Conservation (phyloP, 2,797 vertebrate species). For the Phyllotis vaccarum region DNA sequence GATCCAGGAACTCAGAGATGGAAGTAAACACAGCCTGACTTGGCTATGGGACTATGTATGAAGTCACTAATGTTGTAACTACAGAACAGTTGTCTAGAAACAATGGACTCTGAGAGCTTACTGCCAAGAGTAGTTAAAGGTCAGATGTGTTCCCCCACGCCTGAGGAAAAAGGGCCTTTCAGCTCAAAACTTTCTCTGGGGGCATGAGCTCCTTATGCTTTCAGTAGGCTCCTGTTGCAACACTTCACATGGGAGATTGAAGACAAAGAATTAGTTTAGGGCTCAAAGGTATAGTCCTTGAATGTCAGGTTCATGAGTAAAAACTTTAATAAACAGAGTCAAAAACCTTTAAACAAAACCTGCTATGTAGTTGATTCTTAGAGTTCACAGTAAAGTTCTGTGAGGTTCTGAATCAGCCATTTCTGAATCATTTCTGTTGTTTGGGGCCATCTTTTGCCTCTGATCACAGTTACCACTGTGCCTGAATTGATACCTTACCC, state of each 20-base stretch:
- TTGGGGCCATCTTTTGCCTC: not conserved
- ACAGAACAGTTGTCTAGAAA: constrained; percentile 61
- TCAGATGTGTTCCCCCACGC: not conserved
- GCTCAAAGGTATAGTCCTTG: not conserved
- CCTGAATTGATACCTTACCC: not conserved
- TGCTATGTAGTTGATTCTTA: not conserved
- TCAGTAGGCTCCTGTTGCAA: not conserved
- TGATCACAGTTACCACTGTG: not conserved
- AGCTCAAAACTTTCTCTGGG: constrained; percentile 15
- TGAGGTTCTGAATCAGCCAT: not conserved
- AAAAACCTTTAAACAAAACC: not conserved
- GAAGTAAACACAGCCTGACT: not conserved
- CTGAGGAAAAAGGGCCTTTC: not conserved
- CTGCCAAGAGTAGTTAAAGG: constrained; percentile 24
- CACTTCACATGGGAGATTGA: not conserved
- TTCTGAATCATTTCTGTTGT: not conserved
- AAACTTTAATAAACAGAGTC: not conserved
- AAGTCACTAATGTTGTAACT: constrained; percentile 48
- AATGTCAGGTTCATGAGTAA: not conserved
- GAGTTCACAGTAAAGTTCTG: not conserved
- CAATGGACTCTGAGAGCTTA: not conserved
- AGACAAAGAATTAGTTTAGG: constrained; percentile 9
- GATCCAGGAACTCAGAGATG: not conserved
- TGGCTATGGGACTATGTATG: not conserved
- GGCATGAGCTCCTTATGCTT: not conserved